Conservation (phyloP, 2,888 invertebrate species). For the Euphydryas editha region DNA sequence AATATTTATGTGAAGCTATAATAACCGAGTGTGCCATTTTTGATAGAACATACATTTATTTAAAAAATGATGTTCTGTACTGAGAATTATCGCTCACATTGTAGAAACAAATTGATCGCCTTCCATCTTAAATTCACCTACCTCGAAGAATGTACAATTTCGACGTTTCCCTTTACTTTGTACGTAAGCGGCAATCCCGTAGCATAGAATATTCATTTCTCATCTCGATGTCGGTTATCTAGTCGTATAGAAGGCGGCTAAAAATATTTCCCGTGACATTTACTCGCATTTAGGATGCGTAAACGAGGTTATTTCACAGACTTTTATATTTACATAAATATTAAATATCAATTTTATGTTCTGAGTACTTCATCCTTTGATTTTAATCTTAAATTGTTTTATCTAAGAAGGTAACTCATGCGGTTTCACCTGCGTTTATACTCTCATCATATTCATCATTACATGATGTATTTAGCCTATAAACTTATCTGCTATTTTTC, state of each 20-base stretch:
- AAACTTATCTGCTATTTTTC: too few species aligned
- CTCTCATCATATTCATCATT: too few species aligned
- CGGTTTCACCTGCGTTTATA: too few species aligned
- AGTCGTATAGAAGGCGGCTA: constrained; percentile 46
- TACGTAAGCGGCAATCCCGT: constrained; percentile 35
- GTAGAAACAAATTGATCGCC: constrained; percentile 12
- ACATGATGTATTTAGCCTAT: too few species aligned
- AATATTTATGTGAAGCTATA: background rate
- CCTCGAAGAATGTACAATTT: constrained; percentile 29
- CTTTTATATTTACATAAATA: background rate
- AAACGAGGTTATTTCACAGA: constrained; percentile 23
- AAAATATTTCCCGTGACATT: constrained; percentile 47
- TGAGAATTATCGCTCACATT: constrained; percentile 8
- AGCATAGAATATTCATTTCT: constrained; percentile 54
- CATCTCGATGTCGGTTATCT: constrained; percentile 47
- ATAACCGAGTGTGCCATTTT: too few species aligned
- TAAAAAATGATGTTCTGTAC: background rate
- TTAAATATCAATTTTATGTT: too few species aligned
- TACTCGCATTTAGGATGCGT: constrained; percentile 48
- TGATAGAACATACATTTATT: too few species aligned
- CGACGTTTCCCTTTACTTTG: constrained; percentile 32
- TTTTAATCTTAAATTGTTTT: too few species aligned
- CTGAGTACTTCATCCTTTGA: too few species aligned
- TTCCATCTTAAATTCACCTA: constrained; percentile 21
- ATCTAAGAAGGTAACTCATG: too few species aligned